Evolutionary conservation across 2,113 vertebrate genomes (phyloP).

Genomic region (Lasiurus cinereus): DNA sequence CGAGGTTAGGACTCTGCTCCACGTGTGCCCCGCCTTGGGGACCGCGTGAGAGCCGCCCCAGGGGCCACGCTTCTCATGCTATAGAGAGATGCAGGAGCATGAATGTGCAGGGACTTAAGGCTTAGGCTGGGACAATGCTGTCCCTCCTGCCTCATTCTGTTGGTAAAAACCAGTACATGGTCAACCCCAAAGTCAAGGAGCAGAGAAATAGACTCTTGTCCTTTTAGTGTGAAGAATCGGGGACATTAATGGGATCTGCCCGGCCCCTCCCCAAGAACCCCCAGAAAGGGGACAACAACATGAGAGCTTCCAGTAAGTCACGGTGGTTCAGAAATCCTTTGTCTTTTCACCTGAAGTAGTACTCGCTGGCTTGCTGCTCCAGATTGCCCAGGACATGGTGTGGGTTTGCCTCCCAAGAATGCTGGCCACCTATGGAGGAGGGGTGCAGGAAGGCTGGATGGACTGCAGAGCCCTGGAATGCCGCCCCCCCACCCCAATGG

Average conservation of each 20-base stretch:
- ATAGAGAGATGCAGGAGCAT: not conserved
- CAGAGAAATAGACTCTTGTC: not conserved
- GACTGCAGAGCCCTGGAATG: constrained; percentile 2
- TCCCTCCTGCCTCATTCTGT: not conserved
- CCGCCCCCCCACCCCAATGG: not conserved
- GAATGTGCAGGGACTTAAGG: not conserved
- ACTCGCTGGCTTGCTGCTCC: no score
- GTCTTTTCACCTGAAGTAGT: not conserved
- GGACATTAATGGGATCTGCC: not conserved
- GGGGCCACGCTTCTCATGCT: rapidly evolving
- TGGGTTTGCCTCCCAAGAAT: not conserved
- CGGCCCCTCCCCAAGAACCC: not conserved
- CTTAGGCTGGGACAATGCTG: not conserved
- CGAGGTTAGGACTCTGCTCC: not conserved
- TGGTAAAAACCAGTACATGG: not conserved
- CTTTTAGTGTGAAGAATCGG: not conserved
- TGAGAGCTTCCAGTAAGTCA: not conserved
- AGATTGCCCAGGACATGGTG: not conserved
- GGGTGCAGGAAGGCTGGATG: not conserved
- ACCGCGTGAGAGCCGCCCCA: not conserved
- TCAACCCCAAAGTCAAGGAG: not conserved
- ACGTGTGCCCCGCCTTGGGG: not conserved
- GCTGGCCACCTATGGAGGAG: rapidly evolving
- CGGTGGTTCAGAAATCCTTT: not conserved
- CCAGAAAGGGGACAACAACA: not conserved